A percentile compares a stretch with the other conserved stretches of the same genome.
Evolutionary conservation across 2,888 invertebrate genomes (phyloP).

Genomic region (Eilema griseolum): DNA sequence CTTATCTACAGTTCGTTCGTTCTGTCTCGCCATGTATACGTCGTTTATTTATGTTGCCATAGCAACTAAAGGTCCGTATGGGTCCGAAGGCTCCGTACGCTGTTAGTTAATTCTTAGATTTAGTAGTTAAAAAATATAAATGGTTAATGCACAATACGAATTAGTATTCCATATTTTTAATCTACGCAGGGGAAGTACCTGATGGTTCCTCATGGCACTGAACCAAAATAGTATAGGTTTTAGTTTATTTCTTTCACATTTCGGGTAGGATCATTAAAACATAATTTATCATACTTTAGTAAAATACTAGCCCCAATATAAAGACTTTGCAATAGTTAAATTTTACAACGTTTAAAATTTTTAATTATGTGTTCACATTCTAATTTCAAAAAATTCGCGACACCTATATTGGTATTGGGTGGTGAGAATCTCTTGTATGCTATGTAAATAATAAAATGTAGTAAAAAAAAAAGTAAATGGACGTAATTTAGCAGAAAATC

Average conservation of each 20-base stretch:
- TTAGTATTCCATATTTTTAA: slow-evolving; percentile 34
- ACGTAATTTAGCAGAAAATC: not conserved
- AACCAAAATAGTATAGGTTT: slow-evolving; percentile 48
- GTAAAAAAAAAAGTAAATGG: not conserved
- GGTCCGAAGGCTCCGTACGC: slow-evolving; percentile 40
- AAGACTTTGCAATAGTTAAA: not conserved
- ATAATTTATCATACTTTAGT: not conserved
- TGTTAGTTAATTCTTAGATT: slow-evolving; percentile 54
- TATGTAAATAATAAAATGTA: not conserved
- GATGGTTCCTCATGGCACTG: slow-evolving; percentile 29
- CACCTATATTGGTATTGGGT: not conserved
- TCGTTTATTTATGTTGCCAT: slow-evolving; percentile 33
- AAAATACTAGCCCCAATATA: slow-evolving; percentile 14
- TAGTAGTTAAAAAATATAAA: slow-evolving; percentile 45
- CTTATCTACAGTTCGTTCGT: slow-evolving; percentile 23
- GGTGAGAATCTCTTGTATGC: slow-evolving; percentile 1
- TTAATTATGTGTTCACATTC: not conserved
- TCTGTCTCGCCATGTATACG: slow-evolving; percentile 40
- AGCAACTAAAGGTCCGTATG: slow-evolving; percentile 41
- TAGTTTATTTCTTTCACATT: slow-evolving; percentile 13
- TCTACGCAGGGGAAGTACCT: slow-evolving; percentile 25
- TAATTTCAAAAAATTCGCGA: not conserved
- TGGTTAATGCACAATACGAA: slow-evolving; percentile 27
- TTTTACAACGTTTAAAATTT: not conserved
- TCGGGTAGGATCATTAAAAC: slow-evolving; percentile 3